These are phyloP conservation scores for Ellobium chinense DNA, from an alignment of 2,888 invertebrate species.

Conservation along the genomic window DNA sequence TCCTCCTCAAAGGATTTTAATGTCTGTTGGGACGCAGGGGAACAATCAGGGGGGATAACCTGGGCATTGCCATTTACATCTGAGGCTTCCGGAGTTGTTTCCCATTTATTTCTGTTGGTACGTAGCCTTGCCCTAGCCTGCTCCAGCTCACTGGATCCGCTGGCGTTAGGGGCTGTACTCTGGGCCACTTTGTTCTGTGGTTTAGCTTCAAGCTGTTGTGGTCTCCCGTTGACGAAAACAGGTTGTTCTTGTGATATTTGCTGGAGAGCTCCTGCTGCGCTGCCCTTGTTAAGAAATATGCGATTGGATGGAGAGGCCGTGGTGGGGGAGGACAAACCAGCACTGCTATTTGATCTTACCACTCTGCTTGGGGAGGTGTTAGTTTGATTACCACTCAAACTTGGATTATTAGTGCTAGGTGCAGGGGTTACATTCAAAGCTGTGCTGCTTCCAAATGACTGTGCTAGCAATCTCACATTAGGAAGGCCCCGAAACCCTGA, in stretches of 20 bases:
- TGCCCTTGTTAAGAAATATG: slow-evolving; percentile 23
- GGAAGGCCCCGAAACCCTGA: slow-evolving; percentile 45
- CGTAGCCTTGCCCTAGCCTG: neutral
- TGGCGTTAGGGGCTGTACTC: neutral
- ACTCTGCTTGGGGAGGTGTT: neutral
- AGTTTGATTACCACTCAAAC: neutral
- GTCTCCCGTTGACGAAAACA: slow-evolving; percentile 1
- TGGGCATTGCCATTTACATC: neutral
- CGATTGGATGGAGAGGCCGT: neutral
- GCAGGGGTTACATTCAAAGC: slow-evolving; percentile 6
- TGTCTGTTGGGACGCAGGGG: neutral
- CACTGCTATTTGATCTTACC: slow-evolving; percentile 36
- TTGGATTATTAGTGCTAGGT: neutral
- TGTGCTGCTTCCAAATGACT: slow-evolving; percentile 48
- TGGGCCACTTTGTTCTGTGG: neutral
- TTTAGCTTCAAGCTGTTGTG: neutral
- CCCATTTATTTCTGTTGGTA: neutral
- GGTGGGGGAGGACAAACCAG: neutral
- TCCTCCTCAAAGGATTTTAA: neutral
- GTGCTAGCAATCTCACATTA: slow-evolving; percentile 51
- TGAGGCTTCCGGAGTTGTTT: neutral
- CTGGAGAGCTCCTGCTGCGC: neutral
- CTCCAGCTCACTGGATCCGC: slow-evolving; percentile 7
- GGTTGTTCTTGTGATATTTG: slow-evolving; percentile 4
- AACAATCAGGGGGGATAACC: neutral